Conservation (phyloP, 2,113 vertebrate genomes). For the Chamaea fasciata region DNA sequence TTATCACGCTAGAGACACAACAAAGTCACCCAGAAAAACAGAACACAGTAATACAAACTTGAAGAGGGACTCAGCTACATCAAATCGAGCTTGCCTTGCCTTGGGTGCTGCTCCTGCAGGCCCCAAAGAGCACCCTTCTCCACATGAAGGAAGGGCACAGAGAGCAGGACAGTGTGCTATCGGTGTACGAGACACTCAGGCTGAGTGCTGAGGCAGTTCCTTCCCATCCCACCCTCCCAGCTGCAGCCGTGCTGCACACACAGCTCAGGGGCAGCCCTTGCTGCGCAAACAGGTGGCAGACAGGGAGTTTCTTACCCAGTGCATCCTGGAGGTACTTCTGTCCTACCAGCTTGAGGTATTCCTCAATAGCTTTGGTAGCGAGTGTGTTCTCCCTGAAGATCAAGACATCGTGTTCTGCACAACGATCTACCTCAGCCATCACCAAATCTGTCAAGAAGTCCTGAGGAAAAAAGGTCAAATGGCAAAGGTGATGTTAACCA, state of each 20-base stretch:
- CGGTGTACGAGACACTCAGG: not conserved
- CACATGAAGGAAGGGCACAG: rapidly evolving
- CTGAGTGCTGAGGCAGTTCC: not conserved
- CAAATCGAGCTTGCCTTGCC: not conserved
- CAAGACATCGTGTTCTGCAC: constrained; percentile 91
- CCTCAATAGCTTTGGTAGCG: constrained; percentile 95
- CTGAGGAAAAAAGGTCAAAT: constrained; percentile 67
- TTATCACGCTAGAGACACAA: not conserved
- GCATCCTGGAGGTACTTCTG: constrained; percentile 96
- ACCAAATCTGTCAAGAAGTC: constrained; percentile 96
- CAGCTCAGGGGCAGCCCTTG: not conserved
- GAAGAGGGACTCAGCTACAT: not conserved
- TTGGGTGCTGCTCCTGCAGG: not conserved
- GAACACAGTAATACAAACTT: not conserved
- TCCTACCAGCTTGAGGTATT: constrained; percentile 94
- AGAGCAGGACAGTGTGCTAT: not conserved
- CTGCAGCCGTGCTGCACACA: not conserved
- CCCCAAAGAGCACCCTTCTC: not conserved
- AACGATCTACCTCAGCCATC: constrained; percentile 95
- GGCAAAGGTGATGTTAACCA: constrained; percentile 20
- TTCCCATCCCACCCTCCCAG: not conserved
- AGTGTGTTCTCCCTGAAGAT: constrained; percentile 98
- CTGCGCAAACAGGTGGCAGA: not conserved
- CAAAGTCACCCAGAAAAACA: not conserved
- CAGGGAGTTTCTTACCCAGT: constrained; percentile 78